These are phyloP conservation scores for Julus scanicus DNA, from an alignment of 2,888 invertebrate genomes.

Conservation along the genomic window DNA sequence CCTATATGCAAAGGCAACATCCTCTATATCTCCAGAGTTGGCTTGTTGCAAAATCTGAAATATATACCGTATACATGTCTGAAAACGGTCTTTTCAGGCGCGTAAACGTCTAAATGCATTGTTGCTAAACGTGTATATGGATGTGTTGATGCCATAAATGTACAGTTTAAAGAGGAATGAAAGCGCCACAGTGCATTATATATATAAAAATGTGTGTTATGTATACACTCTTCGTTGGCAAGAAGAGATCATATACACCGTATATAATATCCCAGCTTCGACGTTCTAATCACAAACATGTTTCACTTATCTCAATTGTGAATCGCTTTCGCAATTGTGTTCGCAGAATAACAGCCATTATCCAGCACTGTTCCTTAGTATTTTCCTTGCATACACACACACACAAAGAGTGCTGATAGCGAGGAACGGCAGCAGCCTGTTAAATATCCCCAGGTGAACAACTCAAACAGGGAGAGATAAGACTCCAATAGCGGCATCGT, in stretches of 20 bases:
- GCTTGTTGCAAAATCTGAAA: neutral
- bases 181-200: neutral
- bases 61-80: neutral
- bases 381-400: neutral
- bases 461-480: constrained; percentile 38
- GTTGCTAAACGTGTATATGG: neutral
- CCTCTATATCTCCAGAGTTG: neutral
- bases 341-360: constrained; percentile 53
- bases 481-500: constrained; percentile 8
- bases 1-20: neutral
- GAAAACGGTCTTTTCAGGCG: neutral
- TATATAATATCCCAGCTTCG: constrained; percentile 5
- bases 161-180: neutral
- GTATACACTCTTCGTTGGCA: neutral
- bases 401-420: constrained; percentile 23
- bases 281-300: constrained; percentile 49
- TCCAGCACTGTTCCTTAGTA: constrained; percentile 25
- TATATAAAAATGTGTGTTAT: no score
- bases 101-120: constrained; percentile 21
- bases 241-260: neutral
- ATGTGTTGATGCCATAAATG: neutral
- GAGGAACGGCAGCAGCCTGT: constrained; percentile 42
- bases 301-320: constrained; percentile 55
- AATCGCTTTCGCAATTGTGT: constrained; percentile 53
- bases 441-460: constrained; percentile 54